phyloP scores from a whole-genome alignment of 2,797 vertebrate genomes.

The Epinephelus malabaricus region DNA sequence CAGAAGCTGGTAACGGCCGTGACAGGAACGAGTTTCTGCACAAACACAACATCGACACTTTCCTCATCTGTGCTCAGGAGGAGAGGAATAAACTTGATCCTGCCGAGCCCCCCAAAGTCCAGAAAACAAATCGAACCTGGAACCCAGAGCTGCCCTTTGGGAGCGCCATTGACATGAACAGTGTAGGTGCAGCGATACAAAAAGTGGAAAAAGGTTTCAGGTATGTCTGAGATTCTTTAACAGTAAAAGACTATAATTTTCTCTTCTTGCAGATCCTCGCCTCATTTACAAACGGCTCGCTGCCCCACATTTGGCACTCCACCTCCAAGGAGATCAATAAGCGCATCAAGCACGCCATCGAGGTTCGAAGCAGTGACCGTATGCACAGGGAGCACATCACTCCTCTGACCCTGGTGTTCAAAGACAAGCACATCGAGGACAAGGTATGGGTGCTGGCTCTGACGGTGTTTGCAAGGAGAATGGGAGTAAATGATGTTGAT shows the following conservation, averaged over 20 bases:
- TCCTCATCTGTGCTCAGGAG: constrained; percentile 93
- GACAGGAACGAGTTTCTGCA: constrained; percentile 95
- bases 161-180: constrained; percentile 92
- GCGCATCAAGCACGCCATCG: constrained; percentile 85
- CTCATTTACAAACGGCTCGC: constrained; percentile 83
- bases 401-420: constrained; percentile 83
- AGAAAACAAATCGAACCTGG: constrained; percentile 83
- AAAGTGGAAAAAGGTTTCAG: background rate
- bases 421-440: constrained; percentile 84
- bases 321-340: constrained; percentile 85
- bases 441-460: constrained; percentile 71
- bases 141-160: constrained; percentile 90
- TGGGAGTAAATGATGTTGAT: background rate
- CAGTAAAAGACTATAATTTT: background rate
- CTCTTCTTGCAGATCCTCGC: constrained; percentile 80
- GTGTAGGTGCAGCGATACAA: constrained; percentile 85
- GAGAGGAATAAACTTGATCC: constrained; percentile 79
- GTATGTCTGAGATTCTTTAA: background rate
- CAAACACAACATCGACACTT: constrained; percentile 97
- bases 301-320: constrained; percentile 73
- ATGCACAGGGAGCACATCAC: constrained; percentile 86
- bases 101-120: constrained; percentile 81
- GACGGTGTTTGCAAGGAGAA: background rate
- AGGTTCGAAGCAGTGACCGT: constrained; percentile 85
- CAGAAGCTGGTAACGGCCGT: constrained; percentile 92